Conservation (phyloP, 1,140 invertebrate genomes). For the Pseudomyrmex gracilis region DNA sequence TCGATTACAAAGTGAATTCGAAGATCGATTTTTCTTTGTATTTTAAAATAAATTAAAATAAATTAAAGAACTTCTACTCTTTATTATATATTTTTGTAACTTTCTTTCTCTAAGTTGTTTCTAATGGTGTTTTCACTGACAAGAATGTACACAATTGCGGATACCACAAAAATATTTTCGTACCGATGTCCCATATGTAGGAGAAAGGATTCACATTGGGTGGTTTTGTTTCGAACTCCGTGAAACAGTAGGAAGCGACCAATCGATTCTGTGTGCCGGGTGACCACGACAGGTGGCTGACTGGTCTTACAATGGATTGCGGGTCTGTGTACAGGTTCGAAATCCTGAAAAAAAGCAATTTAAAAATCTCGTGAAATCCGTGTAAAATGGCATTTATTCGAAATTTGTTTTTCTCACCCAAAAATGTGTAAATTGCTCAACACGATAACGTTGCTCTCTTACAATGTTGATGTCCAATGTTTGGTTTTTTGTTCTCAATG, state of each 20-base stretch:
- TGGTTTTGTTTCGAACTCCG: conserved; percentile 88
- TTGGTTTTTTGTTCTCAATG: conserved; percentile 8
- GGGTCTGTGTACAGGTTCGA: conserved; percentile 85
- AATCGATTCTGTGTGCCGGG: conserved; percentile 92
- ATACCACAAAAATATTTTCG: conserved; percentile 64
- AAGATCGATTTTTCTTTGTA: background rate
- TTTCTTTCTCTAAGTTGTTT: no score
- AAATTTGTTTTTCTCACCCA: background rate
- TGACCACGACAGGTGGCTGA: conserved; percentile 95
- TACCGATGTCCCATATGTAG: conserved; percentile 96
- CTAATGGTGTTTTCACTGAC: background rate
- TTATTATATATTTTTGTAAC: background rate
- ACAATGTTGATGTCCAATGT: background rate
- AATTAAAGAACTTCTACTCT: background rate
- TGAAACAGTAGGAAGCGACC: conserved; percentile 93
- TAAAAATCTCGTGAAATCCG: background rate
- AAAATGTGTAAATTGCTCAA: background rate
- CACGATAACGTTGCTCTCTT: conserved; percentile 24
- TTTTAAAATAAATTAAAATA: background rate
- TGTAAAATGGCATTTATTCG: conserved; percentile 6
- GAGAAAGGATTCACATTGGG: conserved; percentile 87
- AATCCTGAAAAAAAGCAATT: conserved; percentile 67
- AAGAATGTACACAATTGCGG: background rate
- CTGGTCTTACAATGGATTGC: conserved; percentile 89
- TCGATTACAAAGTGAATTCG: background rate